Conservation (phyloP, 2,888 invertebrate genomes). For the Himalopsyche kuldschensis region DNA sequence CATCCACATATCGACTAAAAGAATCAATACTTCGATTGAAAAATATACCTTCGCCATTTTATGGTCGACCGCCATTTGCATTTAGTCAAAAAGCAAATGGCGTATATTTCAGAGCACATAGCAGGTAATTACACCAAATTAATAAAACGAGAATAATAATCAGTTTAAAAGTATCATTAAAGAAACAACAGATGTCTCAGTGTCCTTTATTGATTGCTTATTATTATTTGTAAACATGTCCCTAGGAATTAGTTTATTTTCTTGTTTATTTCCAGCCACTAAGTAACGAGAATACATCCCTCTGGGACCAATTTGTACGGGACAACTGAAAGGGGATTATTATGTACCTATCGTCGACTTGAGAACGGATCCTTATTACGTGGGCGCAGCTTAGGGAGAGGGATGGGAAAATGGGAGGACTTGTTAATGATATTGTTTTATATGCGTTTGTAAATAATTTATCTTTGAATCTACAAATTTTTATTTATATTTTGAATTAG, state of each 20-base stretch:
- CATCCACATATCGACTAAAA: too few relatives aligned
- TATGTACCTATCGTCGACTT: not conserved
- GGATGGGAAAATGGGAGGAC: not conserved
- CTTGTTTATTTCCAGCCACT: slow-evolving; percentile 15
- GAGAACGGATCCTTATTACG: not conserved
- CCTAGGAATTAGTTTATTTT: not conserved
- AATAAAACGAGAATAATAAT: not conserved
- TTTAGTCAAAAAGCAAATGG: too few relatives aligned
- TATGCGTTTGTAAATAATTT: too few relatives aligned
- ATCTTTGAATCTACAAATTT: too few relatives aligned
- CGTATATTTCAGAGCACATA: not conserved
- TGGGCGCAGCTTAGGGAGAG: not conserved
- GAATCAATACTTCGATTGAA: too few relatives aligned
- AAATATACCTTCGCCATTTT: too few relatives aligned
- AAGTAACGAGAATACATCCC: slow-evolving; percentile 23
- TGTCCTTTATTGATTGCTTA: not conserved
- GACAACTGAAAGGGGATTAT: not conserved
- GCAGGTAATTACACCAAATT: not conserved
- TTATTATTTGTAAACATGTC: not conserved
- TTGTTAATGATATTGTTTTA: not conserved
- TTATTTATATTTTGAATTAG: too few relatives aligned
- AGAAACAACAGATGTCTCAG: not conserved
- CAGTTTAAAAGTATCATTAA: not conserved
- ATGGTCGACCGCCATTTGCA: too few relatives aligned
- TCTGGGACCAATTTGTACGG: slow-evolving; percentile 26